phyloP scores from a whole-genome alignment of 2,113 vertebrate species.

The Xiphophorus couchianus region DNA sequence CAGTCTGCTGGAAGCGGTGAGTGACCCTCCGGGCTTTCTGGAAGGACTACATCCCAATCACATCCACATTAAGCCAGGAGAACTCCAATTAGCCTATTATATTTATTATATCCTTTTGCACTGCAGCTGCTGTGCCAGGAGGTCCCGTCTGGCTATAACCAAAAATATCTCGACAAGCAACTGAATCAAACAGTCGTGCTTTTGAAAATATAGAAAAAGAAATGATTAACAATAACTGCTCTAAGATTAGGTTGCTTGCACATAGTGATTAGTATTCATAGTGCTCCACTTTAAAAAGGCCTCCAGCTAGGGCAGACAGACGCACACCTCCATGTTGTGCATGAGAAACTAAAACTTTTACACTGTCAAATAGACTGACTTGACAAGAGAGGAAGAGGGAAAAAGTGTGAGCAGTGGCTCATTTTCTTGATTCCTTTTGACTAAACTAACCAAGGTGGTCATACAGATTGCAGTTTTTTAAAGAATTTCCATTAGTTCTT shows the following conservation, averaged over 20 bases:
- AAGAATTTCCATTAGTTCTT: no score
- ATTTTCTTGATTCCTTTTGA: not conserved
- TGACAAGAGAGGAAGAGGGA: no score
- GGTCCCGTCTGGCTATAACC: not conserved
- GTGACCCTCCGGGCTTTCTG: not conserved
- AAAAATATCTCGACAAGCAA: not conserved
- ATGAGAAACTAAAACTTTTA: not conserved
- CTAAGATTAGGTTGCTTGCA: no score
- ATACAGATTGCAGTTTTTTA: no score
- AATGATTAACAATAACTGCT: no score
- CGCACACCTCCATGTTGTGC: not conserved
- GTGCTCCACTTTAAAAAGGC: no score
- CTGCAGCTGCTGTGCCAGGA: not conserved
- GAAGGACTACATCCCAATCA: not conserved
- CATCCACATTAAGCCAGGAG: not conserved
- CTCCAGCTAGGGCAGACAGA: not conserved
- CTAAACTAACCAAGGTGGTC: not conserved
- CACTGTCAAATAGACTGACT: no score
- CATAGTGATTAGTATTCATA: no score
- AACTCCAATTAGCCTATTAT: not conserved
- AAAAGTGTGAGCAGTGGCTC: no score
- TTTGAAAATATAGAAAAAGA: no score
- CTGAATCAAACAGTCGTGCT: no score
- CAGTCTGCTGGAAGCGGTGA: not conserved
- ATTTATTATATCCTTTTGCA: not conserved